A percentile compares a stretch with the other conserved stretches of the same genome.
Conservation (phyloP, 2,888 invertebrate species). For the Morpho achilles region DNA sequence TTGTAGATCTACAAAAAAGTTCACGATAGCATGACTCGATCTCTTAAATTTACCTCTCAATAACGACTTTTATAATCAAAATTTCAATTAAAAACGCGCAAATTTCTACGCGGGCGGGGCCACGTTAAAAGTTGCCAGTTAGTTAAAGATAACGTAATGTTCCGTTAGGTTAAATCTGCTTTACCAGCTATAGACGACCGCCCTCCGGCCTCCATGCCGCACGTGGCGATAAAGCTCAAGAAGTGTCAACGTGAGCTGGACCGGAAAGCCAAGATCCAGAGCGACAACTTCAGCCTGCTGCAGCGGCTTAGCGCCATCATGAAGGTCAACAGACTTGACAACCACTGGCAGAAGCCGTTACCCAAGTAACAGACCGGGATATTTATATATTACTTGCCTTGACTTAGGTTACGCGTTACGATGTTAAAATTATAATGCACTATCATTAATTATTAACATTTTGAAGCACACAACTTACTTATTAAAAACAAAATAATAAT, state of each 20-base stretch:
- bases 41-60: too few relatives aligned
- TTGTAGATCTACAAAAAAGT: too few relatives aligned
- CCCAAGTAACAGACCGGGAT: conserved; percentile 66
- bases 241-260: conserved; percentile 84
- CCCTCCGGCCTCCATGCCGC: conserved; percentile 81
- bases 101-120: too few relatives aligned
- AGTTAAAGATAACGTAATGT: too few relatives aligned
- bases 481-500: too few relatives aligned
- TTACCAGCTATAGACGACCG: conserved; percentile 83
- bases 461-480: background rate
- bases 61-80: too few relatives aligned
- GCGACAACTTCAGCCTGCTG: conserved; percentile 83
- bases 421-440: too few relatives aligned
- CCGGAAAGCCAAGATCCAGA: conserved; percentile 80
- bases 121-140: too few relatives aligned
- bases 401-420: too few relatives aligned
- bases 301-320: conserved; percentile 83
- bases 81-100: too few relatives aligned
- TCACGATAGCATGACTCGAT: too few relatives aligned
- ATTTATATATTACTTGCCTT: background rate
- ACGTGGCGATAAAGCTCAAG: conserved; percentile 84
- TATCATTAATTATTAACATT: too few relatives aligned
- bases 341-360: conserved; percentile 82
- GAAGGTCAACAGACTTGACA: conserved; percentile 82
- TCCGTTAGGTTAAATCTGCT: conserved; percentile 79